Base-by-base conservation (phyloP, 2,797 vertebrate species). In the Sebastiscus albofasciatus region DNA sequence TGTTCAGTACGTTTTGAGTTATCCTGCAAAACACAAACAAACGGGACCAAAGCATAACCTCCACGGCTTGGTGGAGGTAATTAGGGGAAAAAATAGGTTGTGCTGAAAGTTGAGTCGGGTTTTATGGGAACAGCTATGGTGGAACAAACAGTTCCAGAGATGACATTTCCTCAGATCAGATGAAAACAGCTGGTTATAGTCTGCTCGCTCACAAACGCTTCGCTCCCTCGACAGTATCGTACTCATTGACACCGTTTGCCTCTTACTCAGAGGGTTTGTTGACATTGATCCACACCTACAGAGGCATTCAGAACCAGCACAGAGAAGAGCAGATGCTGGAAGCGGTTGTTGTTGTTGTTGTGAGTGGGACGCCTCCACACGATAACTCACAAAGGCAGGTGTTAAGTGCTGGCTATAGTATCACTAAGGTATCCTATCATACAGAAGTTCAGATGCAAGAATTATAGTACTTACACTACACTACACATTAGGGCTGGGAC, bases 231-330 rank as follows among this genome's bases (percentile, higher is more conserved):
- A 80, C 77, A 72, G 42, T n/a, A 42, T 74, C 8, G 18, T 46
- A 18, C 49, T 87, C 79, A 72, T 67, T 90, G 79, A 91, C 83
- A 85, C 74, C 2, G 9, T 79, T 84, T 86, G 59, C 70, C 81
- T 90, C 52, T 77, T 70, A 64, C 76, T 79, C 49, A 42, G 75
- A 90, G 62, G 81, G 52, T 70, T 86, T 16, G 8, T n/a, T 84
- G 87, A 90, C 90, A 88, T 83, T 85, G 90, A 93, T 90, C 84
- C 68, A 75, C 75, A 85, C 80, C 88, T 83, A 80, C 80, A 84
- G 85, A 86, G 55, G 36, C 68, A 55, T 78, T 87, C 71, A 84
- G 46, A 80, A 78, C 20, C 78, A 75, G 39, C 59, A 24, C 73
- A 61, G 79, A 46, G 66, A 42, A 59, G 70, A 89, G 60, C 71